A percentile compares a stretch with the other conserved stretches of the same genome.
Evolutionary conservation across 2,888 invertebrate genomes (phyloP).

Genomic region (Eurytoma adleriae): DNA sequence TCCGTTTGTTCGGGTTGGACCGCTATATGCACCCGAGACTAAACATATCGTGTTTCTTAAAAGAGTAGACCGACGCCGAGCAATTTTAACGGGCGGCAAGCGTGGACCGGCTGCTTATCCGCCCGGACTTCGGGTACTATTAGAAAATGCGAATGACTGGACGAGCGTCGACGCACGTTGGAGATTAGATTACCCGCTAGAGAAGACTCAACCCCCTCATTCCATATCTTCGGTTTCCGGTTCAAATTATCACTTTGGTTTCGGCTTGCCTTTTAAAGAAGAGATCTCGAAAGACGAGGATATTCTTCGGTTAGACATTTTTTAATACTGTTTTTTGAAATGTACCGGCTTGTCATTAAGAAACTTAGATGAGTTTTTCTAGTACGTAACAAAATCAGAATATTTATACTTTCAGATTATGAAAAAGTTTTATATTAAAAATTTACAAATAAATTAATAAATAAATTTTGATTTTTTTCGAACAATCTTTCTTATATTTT

Average conservation of each 20-base stretch:
- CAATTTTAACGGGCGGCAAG: slow-evolving; percentile 67
- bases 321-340: no score
- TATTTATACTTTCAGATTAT: no score
- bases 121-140: background rate
- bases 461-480: no score
- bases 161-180: background rate
- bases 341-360: no score
- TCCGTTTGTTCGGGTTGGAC: slow-evolving; percentile 52
- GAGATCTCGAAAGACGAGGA: background rate
- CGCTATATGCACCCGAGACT: slow-evolving; percentile 61
- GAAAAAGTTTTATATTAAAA: no score
- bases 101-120: slow-evolving; percentile 56
- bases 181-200: slow-evolving; percentile 48
- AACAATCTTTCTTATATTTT: background rate
- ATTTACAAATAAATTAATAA: no score
- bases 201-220: slow-evolving; percentile 16
- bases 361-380: no score
- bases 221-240: slow-evolving; percentile 40
- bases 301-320: background rate
- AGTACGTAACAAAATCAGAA: no score
- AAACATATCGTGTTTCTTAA: slow-evolving; percentile 72
- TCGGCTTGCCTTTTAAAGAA: background rate
- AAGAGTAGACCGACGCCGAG: slow-evolving; percentile 65
- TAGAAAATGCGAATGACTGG: slow-evolving; percentile 33
- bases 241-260: slow-evolving; percentile 45